Conservation (phyloP, 2,888 invertebrate genomes). For the Chydorus sphaericus region DNA sequence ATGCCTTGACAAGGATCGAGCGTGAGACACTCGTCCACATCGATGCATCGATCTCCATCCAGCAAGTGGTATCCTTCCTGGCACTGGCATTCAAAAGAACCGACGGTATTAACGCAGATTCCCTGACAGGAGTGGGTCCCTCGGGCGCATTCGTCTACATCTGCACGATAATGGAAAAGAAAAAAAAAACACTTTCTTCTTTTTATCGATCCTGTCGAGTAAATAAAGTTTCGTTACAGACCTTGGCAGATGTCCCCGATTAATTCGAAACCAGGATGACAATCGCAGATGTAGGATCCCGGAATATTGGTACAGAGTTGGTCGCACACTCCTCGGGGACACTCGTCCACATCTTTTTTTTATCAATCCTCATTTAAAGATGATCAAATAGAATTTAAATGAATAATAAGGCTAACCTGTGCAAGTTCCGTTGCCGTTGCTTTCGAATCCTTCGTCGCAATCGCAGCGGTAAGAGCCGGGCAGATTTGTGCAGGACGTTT, state of each 20-base stretch:
- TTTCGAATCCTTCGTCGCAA: slow-evolving; percentile 26
- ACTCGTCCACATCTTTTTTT: slow-evolving; percentile 42
- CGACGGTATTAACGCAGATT: slow-evolving; percentile 34
- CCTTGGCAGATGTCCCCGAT: slow-evolving; percentile 11
- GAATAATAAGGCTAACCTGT: slow-evolving; percentile 1
- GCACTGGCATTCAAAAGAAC: slow-evolving; percentile 39
- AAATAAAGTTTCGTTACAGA: background rate
- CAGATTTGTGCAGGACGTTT: slow-evolving; percentile 43
- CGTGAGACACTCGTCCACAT: slow-evolving; percentile 45
- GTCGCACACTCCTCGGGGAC: slow-evolving; percentile 45
- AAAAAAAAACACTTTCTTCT: background rate
- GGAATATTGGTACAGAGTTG: slow-evolving; percentile 42
- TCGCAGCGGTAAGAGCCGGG: slow-evolving; percentile 42
- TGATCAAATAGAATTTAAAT: background rate
- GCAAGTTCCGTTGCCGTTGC: slow-evolving; percentile 7
- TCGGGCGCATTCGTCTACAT: slow-evolving; percentile 35
- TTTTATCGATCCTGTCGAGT: background rate
- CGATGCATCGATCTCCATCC: slow-evolving; percentile 24
- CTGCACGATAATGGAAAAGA: slow-evolving; percentile 21
- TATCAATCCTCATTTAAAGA: background rate
- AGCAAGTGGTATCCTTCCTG: slow-evolving; percentile 33
- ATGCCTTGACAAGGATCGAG: slow-evolving; percentile 41
- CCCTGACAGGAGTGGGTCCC: slow-evolving; percentile 33
- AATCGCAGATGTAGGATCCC: slow-evolving; percentile 43
- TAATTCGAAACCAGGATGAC: slow-evolving; percentile 22